Conservation (phyloP, 2,888 invertebrate genomes). For the Villa cingulata region DNA sequence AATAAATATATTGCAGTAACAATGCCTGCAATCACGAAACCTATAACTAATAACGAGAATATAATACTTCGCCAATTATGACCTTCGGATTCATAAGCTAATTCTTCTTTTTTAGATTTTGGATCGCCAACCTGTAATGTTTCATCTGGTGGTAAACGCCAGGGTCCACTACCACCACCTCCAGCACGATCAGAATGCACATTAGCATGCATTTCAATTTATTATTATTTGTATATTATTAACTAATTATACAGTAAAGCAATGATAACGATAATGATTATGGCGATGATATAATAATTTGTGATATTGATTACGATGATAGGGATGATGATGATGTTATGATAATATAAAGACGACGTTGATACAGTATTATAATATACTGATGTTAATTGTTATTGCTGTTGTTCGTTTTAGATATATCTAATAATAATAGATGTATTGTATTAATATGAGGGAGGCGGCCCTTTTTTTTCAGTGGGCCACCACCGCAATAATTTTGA, state of each 20-base stretch:
- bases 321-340: too few relatives aligned
- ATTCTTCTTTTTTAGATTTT: conserved; percentile 68
- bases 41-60: conserved; percentile 74
- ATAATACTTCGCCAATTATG: conserved; percentile 83
- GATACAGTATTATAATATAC: too few relatives aligned
- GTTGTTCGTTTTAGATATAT: background rate
- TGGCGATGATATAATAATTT: too few relatives aligned
- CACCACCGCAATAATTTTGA: conserved; percentile 21
- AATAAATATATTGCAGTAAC: conserved; percentile 78
- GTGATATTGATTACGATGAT: too few relatives aligned
- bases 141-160: conserved; percentile 86
- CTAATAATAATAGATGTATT: background rate
- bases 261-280: too few relatives aligned
- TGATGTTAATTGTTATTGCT: too few relatives aligned
- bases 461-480: conserved; percentile 30
- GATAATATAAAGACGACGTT: too few relatives aligned
- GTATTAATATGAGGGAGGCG: conserved; percentile 30
- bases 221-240: too few relatives aligned
- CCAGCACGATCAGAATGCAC: conserved; percentile 73
- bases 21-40: conserved; percentile 74
- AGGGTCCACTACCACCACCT: conserved; percentile 51
- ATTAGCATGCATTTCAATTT: conserved; percentile 66
- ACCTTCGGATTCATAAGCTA: conserved; percentile 63
- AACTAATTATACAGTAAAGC: background rate
- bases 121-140: conserved; percentile 82